Evolutionary conservation across 2,888 invertebrate genomes (phyloP).

Genomic region (Pollenia griseotomentosa): DNA sequence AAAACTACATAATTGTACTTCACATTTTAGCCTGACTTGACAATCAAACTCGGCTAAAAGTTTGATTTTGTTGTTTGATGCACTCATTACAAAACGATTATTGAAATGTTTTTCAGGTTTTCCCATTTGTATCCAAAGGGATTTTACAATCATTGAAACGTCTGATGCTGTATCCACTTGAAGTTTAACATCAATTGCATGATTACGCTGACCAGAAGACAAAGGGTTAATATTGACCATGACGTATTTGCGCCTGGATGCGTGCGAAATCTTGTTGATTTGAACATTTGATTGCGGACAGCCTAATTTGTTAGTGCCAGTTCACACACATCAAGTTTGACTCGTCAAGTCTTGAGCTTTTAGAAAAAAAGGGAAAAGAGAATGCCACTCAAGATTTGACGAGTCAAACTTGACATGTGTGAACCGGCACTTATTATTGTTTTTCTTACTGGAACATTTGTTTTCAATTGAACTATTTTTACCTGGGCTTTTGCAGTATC

Average conservation of each 20-base stretch:
- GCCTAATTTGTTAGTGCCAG: not conserved
- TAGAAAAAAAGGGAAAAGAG: too few relatives aligned
- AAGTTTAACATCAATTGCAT: constrained; percentile 16
- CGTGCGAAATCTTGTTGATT: constrained; percentile 17
- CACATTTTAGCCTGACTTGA: not conserved
- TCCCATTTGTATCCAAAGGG: constrained; percentile 29
- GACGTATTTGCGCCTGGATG: constrained; percentile 36
- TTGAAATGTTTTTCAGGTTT: constrained; percentile 32
- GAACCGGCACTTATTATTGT: not conserved
- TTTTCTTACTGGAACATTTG: not conserved
- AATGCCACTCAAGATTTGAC: too few relatives aligned
- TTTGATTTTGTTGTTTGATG: constrained; percentile 43
- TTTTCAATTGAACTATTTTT: too few relatives aligned
- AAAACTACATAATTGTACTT: not conserved
- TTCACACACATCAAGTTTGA: too few relatives aligned
- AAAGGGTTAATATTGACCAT: constrained; percentile 16
- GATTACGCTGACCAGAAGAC: not conserved
- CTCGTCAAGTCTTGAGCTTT: too few relatives aligned
- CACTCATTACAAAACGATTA: constrained; percentile 44
- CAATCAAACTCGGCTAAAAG: constrained; percentile 40
- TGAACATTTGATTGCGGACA: too few relatives aligned
- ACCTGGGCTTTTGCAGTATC: not conserved
- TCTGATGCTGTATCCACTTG: constrained; percentile 41
- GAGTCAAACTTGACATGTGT: too few relatives aligned
- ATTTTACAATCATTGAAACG: constrained; percentile 1